Evolutionary conservation across 2,113 vertebrate genomes (phyloP).

Genomic region (Blennius ocellaris): DNA sequence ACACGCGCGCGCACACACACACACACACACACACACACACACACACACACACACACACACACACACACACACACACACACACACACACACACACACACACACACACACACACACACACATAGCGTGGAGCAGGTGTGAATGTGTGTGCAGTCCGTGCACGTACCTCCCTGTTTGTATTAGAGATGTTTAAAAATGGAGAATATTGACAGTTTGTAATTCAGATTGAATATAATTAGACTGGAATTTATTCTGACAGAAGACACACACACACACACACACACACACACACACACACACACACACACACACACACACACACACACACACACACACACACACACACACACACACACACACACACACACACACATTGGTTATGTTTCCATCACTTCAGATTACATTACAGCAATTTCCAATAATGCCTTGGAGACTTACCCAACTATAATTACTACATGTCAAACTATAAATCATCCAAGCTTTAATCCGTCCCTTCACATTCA

Average conservation of each 20-base stretch:
- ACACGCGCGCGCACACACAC: too few species aligned
- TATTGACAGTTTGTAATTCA: conserved; percentile 3
- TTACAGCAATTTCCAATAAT: neutral
- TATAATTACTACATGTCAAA: neutral
- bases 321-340: too few species aligned
- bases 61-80: conserved; percentile 26
- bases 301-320: too few species aligned
- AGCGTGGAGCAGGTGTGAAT: conserved; percentile 2
- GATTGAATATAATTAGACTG: conserved; percentile 51
- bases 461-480: neutral
- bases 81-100: too few species aligned
- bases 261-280: too few species aligned
- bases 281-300: too few species aligned
- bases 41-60: too few species aligned
- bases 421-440: neutral
- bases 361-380: conserved; percentile 21
- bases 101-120: too few species aligned
- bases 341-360: neutral
- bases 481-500: neutral
- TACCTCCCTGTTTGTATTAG: conserved; percentile 24
- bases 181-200: neutral
- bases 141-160: conserved; percentile 5
- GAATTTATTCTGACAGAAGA: conserved; percentile 15
- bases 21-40: conserved; percentile 21
- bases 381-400: conserved; percentile 6